Base-by-base conservation (phyloP, 2,113 vertebrate genomes). In the Arothron firmamentum region DNA sequence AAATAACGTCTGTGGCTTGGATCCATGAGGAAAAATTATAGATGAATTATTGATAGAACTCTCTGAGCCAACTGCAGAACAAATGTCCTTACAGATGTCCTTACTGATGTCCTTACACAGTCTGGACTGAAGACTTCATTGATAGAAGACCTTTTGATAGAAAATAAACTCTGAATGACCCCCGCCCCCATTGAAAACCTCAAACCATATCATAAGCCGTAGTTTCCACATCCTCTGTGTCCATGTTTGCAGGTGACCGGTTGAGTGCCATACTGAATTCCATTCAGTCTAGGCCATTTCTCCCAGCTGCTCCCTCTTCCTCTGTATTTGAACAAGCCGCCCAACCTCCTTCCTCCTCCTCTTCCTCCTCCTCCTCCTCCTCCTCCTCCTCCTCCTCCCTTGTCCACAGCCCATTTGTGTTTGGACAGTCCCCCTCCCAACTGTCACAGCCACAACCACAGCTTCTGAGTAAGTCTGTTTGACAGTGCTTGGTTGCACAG, bases 361-460 rank as follows among this genome's bases (percentile, higher is more conserved):
- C 95, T 94, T 52, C 49, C 19, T 50, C 50, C 50, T 52, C 49
- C 49, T 51, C 72, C 34, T 70, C n/a, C n/a, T 87, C 94, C 92
- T 98, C 95, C 94, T 52, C 49, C 19, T 50, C 50, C 50, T 52
- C 83, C 67, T 87, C 94, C 92, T 98, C 95, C 94, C 94, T 94
- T 95, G 93, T 95, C 92, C 95, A 98, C 93, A 96, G 96, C 89
- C 96, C 97, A 94, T 99, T 99, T 98, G 96, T 99, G 95, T 99
- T 99, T 91, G 96, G 97, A 96, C 96, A 99, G 77, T 93, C 95
- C 95, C 95, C 95, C 92, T 94, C 97, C 95, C 95, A 97, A 95
- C 94, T 95, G 90, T 95, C 94, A 94, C 96, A 95, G 91, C 92
- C 92, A 89, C 89, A 90, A 83, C 92, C 92, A 87, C 93, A 94